phyloP scores from a whole-genome alignment of 2,888 invertebrate species.

The Eupeodes latifasciatus region DNA sequence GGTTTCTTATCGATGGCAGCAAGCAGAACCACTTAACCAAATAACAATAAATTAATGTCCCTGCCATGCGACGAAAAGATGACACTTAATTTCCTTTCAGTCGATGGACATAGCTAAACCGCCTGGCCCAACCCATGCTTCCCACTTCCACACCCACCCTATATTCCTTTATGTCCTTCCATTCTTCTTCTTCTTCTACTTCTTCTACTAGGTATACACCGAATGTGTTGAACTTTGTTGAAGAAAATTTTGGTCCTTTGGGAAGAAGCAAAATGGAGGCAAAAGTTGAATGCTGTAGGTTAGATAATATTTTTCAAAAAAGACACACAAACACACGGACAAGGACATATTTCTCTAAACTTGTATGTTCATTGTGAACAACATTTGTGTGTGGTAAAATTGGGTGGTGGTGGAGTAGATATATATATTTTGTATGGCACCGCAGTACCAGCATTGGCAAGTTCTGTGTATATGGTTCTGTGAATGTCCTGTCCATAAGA shows the following conservation, averaged over 20 bases:
- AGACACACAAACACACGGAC: constrained; percentile 9
- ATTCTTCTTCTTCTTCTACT: neutral
- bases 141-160: neutral
- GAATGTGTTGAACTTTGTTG: constrained; percentile 56
- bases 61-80: constrained; percentile 74
- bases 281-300: constrained; percentile 50
- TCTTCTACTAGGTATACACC: neutral
- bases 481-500: constrained; percentile 59
- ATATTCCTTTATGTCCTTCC: constrained; percentile 9
- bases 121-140: neutral
- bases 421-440: neutral
- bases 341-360: neutral
- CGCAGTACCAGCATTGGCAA: neutral
- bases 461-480: constrained; percentile 1
- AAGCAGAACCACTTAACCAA: constrained; percentile 75
- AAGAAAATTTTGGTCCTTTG: constrained; percentile 32
- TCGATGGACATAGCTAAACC: constrained; percentile 64
- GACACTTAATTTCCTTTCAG: constrained; percentile 74
- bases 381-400: constrained; percentile 35
- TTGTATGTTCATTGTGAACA: constrained; percentile 2
- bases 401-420: neutral
- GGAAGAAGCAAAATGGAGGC: neutral
- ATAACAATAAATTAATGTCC: constrained; percentile 75
- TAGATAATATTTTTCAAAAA: constrained; percentile 51
- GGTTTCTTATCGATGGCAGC: constrained; percentile 69